Evolutionary conservation across 2,888 invertebrate genomes (phyloP).

Genomic region (Tipula confusa): DNA sequence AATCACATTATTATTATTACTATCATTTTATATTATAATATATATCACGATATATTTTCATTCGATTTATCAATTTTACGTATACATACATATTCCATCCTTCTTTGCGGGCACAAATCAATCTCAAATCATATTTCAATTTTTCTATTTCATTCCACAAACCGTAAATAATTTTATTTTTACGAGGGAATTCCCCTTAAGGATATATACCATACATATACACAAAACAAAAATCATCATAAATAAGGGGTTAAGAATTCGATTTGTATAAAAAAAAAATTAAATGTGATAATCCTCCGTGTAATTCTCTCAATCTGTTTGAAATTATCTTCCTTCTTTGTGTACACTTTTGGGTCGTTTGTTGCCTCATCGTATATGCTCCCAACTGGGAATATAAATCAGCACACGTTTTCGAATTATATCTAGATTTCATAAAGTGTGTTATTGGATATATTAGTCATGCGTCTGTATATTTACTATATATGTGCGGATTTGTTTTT

Average conservation of each 20-base stretch:
- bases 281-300: constrained; percentile 27
- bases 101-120: constrained; percentile 4
- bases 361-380: neutral
- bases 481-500: neutral
- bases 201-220: no score
- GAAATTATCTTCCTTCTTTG: constrained; percentile 3
- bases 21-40: neutral
- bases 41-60: neutral
- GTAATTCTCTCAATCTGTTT: constrained; percentile 29
- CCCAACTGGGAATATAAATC: constrained; percentile 20
- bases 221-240: constrained; percentile 3
- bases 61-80: neutral
- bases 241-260: constrained; percentile 20
- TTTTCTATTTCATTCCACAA: neutral
- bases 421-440: neutral
- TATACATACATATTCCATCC: neutral
- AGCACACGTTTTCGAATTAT: neutral
- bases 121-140: neutral
- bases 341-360: neutral
- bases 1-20: neutral
- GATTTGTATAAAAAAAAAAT: neutral
- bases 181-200: neutral
- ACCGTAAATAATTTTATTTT: neutral
- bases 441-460: neutral
- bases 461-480: neutral